Evolutionary conservation across 2,113 vertebrate genomes (phyloP).

Genomic region (Callaeas wilsoni): DNA sequence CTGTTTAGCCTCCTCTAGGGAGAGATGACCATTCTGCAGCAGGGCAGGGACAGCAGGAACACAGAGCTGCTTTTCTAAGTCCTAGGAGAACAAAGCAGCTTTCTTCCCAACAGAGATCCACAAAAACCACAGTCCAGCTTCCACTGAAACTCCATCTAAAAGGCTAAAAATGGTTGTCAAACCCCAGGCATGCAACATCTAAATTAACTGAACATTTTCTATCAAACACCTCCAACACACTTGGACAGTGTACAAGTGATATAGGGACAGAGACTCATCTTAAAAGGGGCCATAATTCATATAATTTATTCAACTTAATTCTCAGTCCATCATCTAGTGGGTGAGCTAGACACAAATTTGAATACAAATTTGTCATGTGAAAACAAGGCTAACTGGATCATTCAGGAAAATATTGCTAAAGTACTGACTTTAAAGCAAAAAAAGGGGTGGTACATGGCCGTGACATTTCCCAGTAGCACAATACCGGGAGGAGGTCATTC

Average conservation of each 20-base stretch:
- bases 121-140: neutral
- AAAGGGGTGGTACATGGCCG: neutral
- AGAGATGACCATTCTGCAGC: neutral
- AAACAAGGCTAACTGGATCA: neutral
- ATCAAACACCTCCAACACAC: neutral
- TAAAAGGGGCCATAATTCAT: rapidly evolving
- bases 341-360: neutral
- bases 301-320: neutral
- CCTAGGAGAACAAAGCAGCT: neutral
- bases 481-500: rapidly evolving
- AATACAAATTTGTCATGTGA: neutral
- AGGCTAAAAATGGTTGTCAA: neutral
- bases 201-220: neutral
- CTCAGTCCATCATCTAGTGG: rapidly evolving
- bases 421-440: neutral
- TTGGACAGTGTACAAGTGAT: neutral
- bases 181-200: neutral
- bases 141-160: neutral
- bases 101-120: neutral
- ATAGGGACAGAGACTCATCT: neutral
- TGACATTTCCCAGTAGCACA: neutral
- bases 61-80: neutral
- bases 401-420: neutral
- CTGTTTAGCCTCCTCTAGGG: neutral
- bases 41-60: rapidly evolving